Conservation (phyloP, 1,140 invertebrate genomes). For the Luehdorfia chinensis region DNA sequence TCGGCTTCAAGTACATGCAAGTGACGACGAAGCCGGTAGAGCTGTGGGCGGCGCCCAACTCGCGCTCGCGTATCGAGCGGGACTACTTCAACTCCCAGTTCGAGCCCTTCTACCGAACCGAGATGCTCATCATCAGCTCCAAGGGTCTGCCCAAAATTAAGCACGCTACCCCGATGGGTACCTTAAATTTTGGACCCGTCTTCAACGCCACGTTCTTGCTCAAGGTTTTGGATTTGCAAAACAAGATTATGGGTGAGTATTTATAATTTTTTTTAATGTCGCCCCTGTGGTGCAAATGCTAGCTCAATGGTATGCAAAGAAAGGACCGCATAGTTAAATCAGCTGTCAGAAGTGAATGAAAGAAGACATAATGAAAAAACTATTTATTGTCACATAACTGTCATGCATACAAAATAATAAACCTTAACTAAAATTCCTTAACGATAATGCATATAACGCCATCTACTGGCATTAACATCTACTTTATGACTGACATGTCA, state of each 20-base stretch:
- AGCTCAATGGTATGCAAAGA: no score
- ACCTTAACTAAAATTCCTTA: no score
- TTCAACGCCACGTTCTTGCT: constrained; percentile 90
- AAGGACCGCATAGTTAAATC: no score
- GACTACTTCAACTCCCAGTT: constrained; percentile 96
- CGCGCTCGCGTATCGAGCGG: constrained; percentile 89
- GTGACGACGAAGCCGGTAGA: constrained; percentile 97
- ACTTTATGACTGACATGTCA: no score
- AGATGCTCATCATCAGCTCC: constrained; percentile 87
- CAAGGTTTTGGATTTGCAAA: constrained; percentile 86
- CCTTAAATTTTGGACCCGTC: constrained; percentile 87
- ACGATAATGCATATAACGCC: no score
- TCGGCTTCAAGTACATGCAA: constrained; percentile 81
- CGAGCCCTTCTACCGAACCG: constrained; percentile 96
- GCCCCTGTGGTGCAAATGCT: no score
- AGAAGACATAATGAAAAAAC: no score
- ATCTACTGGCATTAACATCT: no score
- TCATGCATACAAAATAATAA: no score
- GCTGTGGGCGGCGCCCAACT: constrained; percentile 95
- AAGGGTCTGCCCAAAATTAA: constrained; percentile 80
- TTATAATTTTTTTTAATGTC: no score
- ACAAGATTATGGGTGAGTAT: constrained; percentile 82
- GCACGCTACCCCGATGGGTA: constrained; percentile 81
- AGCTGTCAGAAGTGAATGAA: no score
- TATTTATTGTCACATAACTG: no score